Evolutionary conservation across 2,113 vertebrate species (phyloP).

Genomic region (Ursus arctos): DNA sequence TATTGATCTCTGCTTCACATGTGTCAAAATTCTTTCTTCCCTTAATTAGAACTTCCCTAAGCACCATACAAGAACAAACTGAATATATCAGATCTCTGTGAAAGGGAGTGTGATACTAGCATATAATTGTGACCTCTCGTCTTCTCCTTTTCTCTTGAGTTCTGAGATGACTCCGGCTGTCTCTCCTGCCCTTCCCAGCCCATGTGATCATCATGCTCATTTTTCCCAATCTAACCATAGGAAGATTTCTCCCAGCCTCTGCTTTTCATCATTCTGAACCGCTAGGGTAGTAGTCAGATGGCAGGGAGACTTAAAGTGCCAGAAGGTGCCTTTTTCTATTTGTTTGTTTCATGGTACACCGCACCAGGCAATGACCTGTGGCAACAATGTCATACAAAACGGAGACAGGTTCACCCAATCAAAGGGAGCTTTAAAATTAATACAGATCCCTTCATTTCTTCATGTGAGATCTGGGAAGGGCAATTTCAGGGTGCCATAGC

Average conservation of each 20-base stretch:
- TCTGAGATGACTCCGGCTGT: conserved; percentile 96
- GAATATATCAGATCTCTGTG: conserved; percentile 96
- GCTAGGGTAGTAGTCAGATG: conserved; percentile 90
- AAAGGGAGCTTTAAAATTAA: conserved; percentile 97
- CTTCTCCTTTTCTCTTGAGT: conserved; percentile 95
- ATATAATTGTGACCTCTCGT: conserved; percentile 99
- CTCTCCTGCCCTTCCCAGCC: conserved; percentile 93
- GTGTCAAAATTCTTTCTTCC: conserved; percentile 99
- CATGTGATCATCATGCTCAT: conserved; percentile 96
- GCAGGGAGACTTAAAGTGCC: conserved; percentile 95
- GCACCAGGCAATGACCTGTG: conserved; percentile 99
- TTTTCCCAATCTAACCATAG: conserved; percentile 94
- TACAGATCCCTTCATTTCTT: conserved; percentile 94
- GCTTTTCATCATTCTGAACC: conserved; percentile 92
- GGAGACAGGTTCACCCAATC: conserved; percentile 97
- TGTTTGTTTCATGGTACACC: conserved; percentile 99
- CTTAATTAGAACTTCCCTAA: conserved; percentile 99
- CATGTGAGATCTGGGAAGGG: conserved; percentile 89
- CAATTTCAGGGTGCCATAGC: conserved; percentile 90
- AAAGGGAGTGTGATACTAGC: conserved; percentile 90
- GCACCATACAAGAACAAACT: conserved; percentile 95
- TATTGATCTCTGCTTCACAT: conserved; percentile 99
- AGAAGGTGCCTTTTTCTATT: conserved; percentile 99
- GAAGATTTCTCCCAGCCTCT: conserved; percentile 90
- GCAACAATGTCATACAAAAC: conserved; percentile 92